phyloP scores from a whole-genome alignment of 2,888 invertebrate species.

The Pecten maximus region DNA sequence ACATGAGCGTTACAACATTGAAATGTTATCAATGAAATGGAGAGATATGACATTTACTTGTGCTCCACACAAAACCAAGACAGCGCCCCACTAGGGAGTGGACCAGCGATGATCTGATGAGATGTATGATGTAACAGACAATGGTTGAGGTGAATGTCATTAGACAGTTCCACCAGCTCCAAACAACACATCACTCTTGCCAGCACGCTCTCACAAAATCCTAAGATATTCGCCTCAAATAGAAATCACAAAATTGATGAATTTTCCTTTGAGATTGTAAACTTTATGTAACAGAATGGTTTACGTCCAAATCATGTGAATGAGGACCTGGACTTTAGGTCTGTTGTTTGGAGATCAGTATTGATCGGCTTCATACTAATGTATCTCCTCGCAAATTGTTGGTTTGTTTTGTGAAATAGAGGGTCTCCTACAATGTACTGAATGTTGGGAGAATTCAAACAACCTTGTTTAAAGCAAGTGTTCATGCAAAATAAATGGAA shows the following conservation, averaged over 20 bases:
- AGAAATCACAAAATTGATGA: conserved; percentile 27
- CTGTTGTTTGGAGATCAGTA: not conserved
- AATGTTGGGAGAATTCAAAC: no score
- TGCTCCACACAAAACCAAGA: no score
- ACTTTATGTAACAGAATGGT: conserved; percentile 24
- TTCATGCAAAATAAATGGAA: no score
- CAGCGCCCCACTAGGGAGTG: not conserved
- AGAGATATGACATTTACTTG: not conserved
- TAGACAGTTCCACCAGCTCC: not conserved
- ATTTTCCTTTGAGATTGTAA: not conserved
- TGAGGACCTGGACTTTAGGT: conserved; percentile 7
- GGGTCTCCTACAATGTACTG: not conserved
- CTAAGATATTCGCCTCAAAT: not conserved
- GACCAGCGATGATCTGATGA: not conserved
- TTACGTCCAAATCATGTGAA: not conserved
- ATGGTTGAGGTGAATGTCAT: not conserved
- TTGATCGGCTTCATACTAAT: not conserved
- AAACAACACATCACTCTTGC: not conserved
- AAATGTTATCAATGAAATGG: not conserved
- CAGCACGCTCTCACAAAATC: not conserved
- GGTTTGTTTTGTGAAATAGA: not conserved
- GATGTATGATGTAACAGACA: not conserved
- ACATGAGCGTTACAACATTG: not conserved
- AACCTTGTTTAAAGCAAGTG: not conserved
- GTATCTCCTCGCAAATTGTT: not conserved